Conservation (phyloP, 2,888 invertebrate species). For the Acrobasis consociella region DNA sequence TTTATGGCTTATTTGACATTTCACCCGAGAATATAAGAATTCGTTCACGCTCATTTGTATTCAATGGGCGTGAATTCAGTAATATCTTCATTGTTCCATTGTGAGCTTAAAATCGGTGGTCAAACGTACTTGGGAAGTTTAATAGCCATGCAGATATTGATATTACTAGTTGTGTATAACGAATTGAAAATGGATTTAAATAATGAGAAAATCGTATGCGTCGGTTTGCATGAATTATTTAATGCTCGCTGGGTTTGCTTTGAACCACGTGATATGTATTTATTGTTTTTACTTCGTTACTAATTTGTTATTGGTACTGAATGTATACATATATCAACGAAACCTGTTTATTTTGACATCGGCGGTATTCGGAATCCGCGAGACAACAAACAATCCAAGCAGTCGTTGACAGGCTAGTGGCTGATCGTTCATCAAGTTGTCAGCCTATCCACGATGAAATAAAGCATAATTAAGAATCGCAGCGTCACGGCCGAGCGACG, state of each 20-base stretch:
- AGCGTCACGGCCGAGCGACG: neutral
- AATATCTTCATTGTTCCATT: constrained; percentile 14
- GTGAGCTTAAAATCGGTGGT: constrained; percentile 1
- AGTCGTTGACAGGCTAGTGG: neutral
- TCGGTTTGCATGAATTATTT: neutral
- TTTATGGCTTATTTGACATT: neutral
- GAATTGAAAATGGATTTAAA: neutral
- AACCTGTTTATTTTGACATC: constrained; percentile 5
- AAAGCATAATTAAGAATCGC: neutral
- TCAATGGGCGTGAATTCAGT: neutral
- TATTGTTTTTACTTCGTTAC: constrained; percentile 43
- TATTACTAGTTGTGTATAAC: neutral
- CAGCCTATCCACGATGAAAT: neutral
- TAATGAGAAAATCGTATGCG: neutral
- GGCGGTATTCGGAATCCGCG: neutral
- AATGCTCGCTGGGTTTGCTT: constrained; percentile 16
- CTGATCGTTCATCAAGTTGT: neutral
- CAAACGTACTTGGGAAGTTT: constrained; percentile 1
- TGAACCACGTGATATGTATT: constrained; percentile 37
- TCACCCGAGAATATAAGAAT: neutral
- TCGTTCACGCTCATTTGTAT: constrained; percentile 3
- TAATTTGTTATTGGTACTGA: constrained; percentile 27
- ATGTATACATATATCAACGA: neutral
- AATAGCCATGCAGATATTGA: constrained; percentile 29
- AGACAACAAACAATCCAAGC: constrained; percentile 3